Conservation (phyloP, 1,140 invertebrate species). For the Heliconius hermathena region DNA sequence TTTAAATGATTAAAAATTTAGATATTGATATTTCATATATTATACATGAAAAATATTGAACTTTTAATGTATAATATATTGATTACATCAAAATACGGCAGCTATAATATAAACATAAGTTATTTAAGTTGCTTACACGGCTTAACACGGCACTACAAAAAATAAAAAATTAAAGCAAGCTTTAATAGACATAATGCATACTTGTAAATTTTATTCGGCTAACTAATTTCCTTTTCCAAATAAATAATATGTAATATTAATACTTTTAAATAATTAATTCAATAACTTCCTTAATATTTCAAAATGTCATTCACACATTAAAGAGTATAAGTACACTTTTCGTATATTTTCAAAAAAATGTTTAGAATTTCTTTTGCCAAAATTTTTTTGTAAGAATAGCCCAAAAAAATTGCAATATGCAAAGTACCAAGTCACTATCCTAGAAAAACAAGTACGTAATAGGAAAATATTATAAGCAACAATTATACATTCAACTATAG, state of each 20-base stretch:
- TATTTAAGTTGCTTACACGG: conserved; percentile 28
- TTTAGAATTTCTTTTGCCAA: no score
- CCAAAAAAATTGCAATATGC: background rate
- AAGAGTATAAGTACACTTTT: no score
- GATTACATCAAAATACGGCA: background rate
- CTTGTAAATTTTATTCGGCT: background rate
- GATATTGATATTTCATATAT: no score
- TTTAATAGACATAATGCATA: background rate
- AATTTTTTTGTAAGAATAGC: background rate
- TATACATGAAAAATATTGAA: no score
- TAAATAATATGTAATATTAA: no score
- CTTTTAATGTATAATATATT: no score
- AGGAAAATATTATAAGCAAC: background rate
- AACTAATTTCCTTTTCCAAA: background rate
- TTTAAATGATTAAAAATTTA: no score
- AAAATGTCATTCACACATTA: no score
- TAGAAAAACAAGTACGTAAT: background rate
- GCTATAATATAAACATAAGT: conserved; percentile 2
- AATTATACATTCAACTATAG: background rate
- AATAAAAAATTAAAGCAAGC: conserved; percentile 24
- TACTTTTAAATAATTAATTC: no score
- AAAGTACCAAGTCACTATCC: background rate
- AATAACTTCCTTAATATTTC: no score
- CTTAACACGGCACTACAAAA: conserved; percentile 39
- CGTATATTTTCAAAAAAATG: no score